Evolutionary conservation across 1,140 invertebrate species (phyloP).

Genomic region (Drosophila varians): DNA sequence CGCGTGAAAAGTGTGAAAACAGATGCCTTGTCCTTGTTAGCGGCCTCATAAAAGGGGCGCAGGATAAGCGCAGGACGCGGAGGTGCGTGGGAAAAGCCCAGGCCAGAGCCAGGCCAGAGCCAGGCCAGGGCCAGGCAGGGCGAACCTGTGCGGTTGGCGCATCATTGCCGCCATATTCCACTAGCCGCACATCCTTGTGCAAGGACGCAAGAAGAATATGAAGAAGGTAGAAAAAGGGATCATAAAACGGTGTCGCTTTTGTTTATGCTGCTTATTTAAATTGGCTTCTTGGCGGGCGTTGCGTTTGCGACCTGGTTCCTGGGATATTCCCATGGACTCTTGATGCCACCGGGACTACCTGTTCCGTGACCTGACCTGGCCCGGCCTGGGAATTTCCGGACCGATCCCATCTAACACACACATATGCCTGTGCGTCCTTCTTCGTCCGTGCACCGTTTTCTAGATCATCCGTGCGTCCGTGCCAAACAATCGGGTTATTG

Average conservation of each 20-base stretch:
- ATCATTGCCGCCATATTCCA: slow-evolving; percentile 28
- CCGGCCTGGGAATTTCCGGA: slow-evolving; percentile 2
- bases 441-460: neutral
- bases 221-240: slow-evolving; percentile 14
- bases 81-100: slow-evolving; percentile 46
- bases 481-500: slow-evolving; percentile 3
- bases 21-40: slow-evolving; percentile 13
- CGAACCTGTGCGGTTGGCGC: slow-evolving; percentile 43
- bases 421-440: neutral
- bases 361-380: neutral
- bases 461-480: slow-evolving; percentile 2
- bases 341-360: neutral
- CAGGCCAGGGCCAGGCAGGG: too few relatives aligned
- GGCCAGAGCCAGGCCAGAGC: too few relatives aligned
- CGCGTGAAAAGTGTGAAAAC: slow-evolving; percentile 23
- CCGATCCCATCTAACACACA: neutral
- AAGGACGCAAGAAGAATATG: slow-evolving; percentile 1
- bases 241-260: slow-evolving; percentile 67
- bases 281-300: slow-evolving; percentile 79
- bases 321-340: neutral
- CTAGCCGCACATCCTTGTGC: neutral
- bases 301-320: slow-evolving; percentile 28
- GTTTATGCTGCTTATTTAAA: slow-evolving; percentile 82
- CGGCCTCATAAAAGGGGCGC: slow-evolving; percentile 40
- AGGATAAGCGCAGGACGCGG: slow-evolving; percentile 19